Evolutionary conservation across 2,797 vertebrate genomes (phyloP), one percentile per base, ranked within the genome.

Genomic region (Microctenopoma stevenorrisi): DNA sequence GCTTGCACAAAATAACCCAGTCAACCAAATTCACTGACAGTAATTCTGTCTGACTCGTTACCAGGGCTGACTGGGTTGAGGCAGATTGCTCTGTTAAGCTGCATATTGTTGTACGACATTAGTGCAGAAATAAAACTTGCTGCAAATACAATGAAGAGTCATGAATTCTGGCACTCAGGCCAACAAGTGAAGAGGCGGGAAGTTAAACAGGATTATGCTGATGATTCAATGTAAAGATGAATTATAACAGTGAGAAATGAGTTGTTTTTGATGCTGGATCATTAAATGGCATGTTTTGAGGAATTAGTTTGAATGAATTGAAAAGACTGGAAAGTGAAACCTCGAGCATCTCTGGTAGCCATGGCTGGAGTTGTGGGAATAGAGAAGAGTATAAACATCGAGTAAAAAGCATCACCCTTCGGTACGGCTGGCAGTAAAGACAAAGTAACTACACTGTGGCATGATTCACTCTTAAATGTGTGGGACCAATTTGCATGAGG

Each of bases 251-350:
- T 58, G 57, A 69, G 26, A 40, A 60, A 48, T 54, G 4, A 33
- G 30, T 33, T 42, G 37, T 22, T 57, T 10, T 28, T 47, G 51
- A 53, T 54, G 28, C 38, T 33, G 40, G 47, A 33, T 63, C 28
- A 70, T 46, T 5, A 44, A 65, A 56, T 44, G 26, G 40, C 10
- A 57, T 18, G 50, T 43, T 59, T 46, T 46, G 46, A 69, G 33
- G 6, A 26, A 40, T 60, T 18, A 40, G 62, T 71, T 60, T 14
- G 22, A 55, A 59, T 40, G 62, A 37, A 53, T 42, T 6, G 5
- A 33, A 83, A 69, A 88, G 72, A 81, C 4, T 62, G 66, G 51
- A 88, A 83, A 88, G 74, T 72, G 77, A 87, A 83, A 94, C 93
- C 92, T 94, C 84, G 92, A 88, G 68, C 68, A 53, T 47, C 16